Percentiles rank a stretch among this genome's conserved stretches.
phyloP scores from a whole-genome alignment of 2,113 vertebrate species.

The Artemisiospiza belli region DNA sequence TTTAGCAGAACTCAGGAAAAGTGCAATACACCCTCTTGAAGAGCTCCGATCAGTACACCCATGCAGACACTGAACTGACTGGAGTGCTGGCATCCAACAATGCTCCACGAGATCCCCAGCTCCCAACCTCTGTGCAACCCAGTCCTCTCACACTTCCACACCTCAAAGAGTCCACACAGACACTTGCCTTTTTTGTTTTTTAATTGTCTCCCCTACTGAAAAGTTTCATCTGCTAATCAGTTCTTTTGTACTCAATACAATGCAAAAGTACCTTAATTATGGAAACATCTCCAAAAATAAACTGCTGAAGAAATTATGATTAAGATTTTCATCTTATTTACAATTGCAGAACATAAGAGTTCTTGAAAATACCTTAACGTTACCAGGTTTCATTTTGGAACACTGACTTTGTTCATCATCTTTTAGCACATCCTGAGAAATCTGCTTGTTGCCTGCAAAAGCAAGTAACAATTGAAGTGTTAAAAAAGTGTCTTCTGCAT shows the following conservation, averaged over 20 bases:
- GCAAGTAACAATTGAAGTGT: neutral
- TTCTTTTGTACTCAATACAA: neutral
- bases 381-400: neutral
- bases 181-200: neutral
- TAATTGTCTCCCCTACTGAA: neutral
- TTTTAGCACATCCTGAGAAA: conserved; percentile 32
- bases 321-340: neutral
- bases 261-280: neutral
- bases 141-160: neutral
- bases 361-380: conserved; percentile 55
- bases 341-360: neutral
- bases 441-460: conserved; percentile 59
- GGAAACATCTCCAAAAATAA: neutral
- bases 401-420: conserved; percentile 15
- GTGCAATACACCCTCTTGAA: neutral
- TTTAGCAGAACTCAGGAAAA: neutral
- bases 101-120: neutral
- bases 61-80: neutral
- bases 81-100: neutral
- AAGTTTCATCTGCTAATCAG: neutral
- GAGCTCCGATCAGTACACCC: neutral
- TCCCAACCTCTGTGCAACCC: neutral
- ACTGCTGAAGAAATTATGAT: neutral
- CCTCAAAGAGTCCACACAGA: neutral
- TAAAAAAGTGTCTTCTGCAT: neutral